A percentile compares a stretch with the other conserved stretches of the same genome.
Evolutionary conservation across 2,797 vertebrate genomes (phyloP).

Genomic region (Fistularia commersonii): DNA sequence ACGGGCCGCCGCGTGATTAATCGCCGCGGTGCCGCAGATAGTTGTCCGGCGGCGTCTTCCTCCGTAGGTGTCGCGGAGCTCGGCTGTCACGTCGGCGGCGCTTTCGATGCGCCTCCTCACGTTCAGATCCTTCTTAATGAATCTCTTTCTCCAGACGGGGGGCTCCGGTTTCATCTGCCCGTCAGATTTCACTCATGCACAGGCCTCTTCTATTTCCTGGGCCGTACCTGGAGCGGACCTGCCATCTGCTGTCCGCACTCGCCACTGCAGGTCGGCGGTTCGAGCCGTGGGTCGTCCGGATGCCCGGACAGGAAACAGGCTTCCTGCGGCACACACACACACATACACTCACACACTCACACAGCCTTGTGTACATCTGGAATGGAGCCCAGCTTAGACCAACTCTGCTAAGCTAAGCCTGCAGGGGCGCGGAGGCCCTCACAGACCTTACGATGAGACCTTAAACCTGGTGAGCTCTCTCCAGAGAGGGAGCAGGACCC

Average conservation of each 20-base stretch:
- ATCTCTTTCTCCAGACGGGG: slow-evolving; percentile 32
- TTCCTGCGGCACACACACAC: slow-evolving; percentile 63
- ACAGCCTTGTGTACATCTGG: slow-evolving; percentile 63
- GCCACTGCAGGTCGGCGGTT: slow-evolving; percentile 33
- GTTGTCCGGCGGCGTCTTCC: slow-evolving; percentile 65
- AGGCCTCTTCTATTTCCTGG: background rate
- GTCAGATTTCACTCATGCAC: slow-evolving; percentile 27
- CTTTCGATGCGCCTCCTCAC: slow-evolving; percentile 43
- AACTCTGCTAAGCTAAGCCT: slow-evolving; percentile 66
- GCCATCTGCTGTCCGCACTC: slow-evolving; percentile 59
- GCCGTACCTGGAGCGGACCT: slow-evolving; percentile 29
- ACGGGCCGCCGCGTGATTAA: slow-evolving; percentile 60
- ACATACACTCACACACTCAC: slow-evolving; percentile 64
- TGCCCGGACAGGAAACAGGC: slow-evolving; percentile 72
- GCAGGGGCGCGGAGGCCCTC: slow-evolving; percentile 39
- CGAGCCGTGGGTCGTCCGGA: too few relatives aligned
- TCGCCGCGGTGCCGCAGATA: slow-evolving; percentile 50
- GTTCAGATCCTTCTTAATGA: slow-evolving; percentile 39
- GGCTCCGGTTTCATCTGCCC: slow-evolving; percentile 29
- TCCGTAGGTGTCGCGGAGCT: slow-evolving; percentile 59
- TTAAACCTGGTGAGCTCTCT: too few relatives aligned
- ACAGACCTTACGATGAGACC: too few relatives aligned
- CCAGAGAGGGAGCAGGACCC: too few relatives aligned
- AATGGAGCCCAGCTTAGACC: too few relatives aligned
- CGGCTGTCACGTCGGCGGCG: slow-evolving; percentile 40